Evolutionary conservation across 2,113 vertebrate genomes (phyloP).

Genomic region (Nipponia nippon): DNA sequence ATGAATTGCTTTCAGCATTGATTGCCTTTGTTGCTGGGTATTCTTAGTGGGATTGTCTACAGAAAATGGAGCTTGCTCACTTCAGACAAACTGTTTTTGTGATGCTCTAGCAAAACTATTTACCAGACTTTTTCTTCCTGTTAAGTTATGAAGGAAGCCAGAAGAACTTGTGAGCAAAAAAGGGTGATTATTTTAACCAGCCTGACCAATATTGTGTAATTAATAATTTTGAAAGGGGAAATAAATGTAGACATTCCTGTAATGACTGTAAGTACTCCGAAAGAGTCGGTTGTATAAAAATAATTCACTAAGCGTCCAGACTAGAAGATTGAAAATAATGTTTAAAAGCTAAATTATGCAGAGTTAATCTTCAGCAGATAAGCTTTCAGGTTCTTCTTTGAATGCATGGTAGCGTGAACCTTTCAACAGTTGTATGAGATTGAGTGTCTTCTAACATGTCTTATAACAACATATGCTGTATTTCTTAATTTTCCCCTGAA

Average conservation of each 20-base stretch:
- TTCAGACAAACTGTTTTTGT: neutral
- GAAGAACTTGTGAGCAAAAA: neutral
- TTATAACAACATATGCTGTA: neutral
- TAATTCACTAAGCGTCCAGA: neutral
- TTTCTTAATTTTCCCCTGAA: neutral
- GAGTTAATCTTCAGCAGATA: neutral
- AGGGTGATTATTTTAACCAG: neutral
- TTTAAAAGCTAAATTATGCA: neutral
- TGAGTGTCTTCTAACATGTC: neutral
- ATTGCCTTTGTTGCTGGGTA: neutral
- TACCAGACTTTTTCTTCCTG: neutral
- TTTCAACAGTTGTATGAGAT: neutral
- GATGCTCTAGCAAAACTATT: neutral
- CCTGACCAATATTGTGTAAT: constrained; percentile 31
- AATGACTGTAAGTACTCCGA: constrained; percentile 57
- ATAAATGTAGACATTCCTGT: constrained; percentile 49
- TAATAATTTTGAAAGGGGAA: constrained; percentile 63
- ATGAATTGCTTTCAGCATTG: neutral
- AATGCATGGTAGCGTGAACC: neutral
- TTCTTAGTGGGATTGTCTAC: neutral
- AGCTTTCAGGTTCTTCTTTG: constrained; percentile 18
- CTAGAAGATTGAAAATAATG: neutral
- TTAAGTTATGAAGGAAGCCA: neutral
- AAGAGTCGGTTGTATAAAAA: constrained; percentile 43
- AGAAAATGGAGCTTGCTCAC: neutral